Evolutionary conservation across 2,888 invertebrate genomes (phyloP), one percentile per base, ranked within the genome.

Genomic region (Yponomeuta evonymella): DNA sequence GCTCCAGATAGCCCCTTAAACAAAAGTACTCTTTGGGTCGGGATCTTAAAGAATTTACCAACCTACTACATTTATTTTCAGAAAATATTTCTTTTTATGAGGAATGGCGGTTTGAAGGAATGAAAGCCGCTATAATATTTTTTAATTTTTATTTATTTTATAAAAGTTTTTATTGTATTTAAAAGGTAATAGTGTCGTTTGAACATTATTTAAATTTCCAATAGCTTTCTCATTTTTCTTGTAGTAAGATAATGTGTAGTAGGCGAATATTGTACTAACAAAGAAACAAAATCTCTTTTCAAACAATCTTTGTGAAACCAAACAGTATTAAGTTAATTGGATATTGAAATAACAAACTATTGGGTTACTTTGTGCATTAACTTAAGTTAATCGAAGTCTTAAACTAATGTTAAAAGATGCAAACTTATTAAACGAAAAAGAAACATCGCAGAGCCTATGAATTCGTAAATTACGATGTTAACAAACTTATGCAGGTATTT

Each of bases 151-250:
- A 85, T 80, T 83, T 76, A 80, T 79, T 86, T 89, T 89, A 87
- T 89, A 89, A 90, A 90, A 89, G 83, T 86, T 88, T 91, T 90
- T 85, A 89, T 88, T 87, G 87, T 89, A 86, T 89, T 86, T 86
- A 88, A 84, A 89, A 90, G 87, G 87, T 89, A 87, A 70, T 87
- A 88, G 88, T 90, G 89, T 87, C 88, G 89, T 87, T 89, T 88
- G 82, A 85, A 87, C 84, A 84, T 87, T 88, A 87, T 84, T 87
- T 86, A 82, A 86, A 85, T 81, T 86, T 85, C 83, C 71, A 81
- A 85, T 83, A 88, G 86, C 85, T 86, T 86, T 86, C 79, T 80
- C 81, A 85, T 83, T 71, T 58, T 58, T 58, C 51, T 15, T 58
- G 51, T 83, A 81, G 43, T 43, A 8, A 43, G 81, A 86, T 87